Base-by-base conservation (phyloP, 1,140 invertebrate species). In the Batillaria attramentaria region DNA sequence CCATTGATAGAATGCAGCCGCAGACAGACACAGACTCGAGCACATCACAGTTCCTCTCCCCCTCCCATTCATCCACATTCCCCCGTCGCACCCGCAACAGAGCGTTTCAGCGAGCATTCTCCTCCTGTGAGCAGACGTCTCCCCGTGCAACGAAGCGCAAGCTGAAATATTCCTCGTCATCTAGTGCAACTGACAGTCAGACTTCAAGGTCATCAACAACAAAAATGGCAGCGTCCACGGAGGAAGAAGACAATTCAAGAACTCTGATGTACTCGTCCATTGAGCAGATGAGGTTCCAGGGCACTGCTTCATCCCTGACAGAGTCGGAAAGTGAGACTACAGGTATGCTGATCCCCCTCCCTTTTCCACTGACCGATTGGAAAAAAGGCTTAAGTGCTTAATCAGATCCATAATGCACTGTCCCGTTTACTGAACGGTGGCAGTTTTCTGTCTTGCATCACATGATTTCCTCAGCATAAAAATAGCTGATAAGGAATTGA, bases 1-100 rank as follows among this genome's bases (percentile, higher is more conserved):
- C 96, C 20, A 91, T 97, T 68, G 82, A 87, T 66, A 54, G 68
- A 65, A 57, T 83, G 16, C 39, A 57, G 70, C 46, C 57, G 31
- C 75, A 78, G 41, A 84, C 81, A 50, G 82, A 84, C 80, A 81
- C 83, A n/a, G 81, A 85, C 42, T 79, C 83, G 13, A 72, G 75
- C 1, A 77, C 62, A 33, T 69, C 81, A 33, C 72, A 68, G 2
- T 78, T 74, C 31, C 39, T 77, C 31, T 70, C 78, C 18, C 50
- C 73, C 20, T 75, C 57, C 24, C 66, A 83, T 41, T 81, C 84
- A 77, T 81, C 84, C 18, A 87, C 84, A 79, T 83, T 87, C 77
- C 81, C 84, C 10, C 62, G 84, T 28, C 80, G 81, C 28, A 78
- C 70, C 41, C 72, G 65, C 6, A 54, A 37, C 72, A 74, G 35